phyloP scores from a whole-genome alignment of 2,888 invertebrate genomes.

The Bursaphelenchus okinawaensis region DNA sequence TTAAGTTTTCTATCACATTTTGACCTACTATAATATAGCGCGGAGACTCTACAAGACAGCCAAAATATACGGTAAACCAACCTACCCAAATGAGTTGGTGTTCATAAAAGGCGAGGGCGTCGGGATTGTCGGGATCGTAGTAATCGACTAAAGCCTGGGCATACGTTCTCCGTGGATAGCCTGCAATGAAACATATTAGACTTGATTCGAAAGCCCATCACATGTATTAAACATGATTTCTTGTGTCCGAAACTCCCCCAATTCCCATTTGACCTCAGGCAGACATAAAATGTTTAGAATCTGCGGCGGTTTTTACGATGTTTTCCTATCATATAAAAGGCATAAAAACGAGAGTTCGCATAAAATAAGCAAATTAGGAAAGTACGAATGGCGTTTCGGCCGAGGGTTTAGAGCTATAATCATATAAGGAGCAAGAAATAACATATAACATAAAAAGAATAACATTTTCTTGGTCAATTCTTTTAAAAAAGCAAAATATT shows the following conservation, averaged over 20 bases:
- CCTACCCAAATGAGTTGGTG: constrained; percentile 12
- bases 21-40: no score
- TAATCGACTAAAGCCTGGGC: constrained; percentile 5
- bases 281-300: background rate
- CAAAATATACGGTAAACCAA: background rate
- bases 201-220: no score
- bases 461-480: no score
- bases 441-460: no score
- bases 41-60: background rate
- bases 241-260: background rate
- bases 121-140: constrained; percentile 7
- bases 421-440: no score
- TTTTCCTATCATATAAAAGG: background rate
- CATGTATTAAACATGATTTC: background rate
- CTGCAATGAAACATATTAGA: constrained; percentile 10
- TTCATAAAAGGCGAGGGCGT: background rate
- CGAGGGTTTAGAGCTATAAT: no score
- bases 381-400: no score
- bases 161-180: constrained; percentile 1
- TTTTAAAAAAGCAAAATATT: no score
- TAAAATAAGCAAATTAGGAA: background rate
- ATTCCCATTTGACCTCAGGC: background rate
- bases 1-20: no score
- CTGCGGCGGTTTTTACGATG: background rate
- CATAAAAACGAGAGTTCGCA: background rate